A percentile compares a stretch with the other conserved stretches of the same genome.
phyloP scores from a whole-genome alignment of 2,888 invertebrate genomes.

The Scaptodrosophila latifasciaeformis region DNA sequence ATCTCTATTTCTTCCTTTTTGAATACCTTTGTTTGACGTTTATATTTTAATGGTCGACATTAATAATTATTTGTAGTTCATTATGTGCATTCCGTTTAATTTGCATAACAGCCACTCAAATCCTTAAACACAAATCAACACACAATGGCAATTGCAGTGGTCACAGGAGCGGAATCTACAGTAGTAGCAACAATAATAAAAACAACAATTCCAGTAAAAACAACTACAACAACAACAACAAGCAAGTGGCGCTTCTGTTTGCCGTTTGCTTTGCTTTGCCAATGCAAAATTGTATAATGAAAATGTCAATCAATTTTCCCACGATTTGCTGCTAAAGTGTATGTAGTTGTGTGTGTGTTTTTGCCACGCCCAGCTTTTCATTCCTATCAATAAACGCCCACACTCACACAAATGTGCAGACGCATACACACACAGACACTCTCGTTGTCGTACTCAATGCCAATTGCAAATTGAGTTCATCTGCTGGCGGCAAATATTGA shows the following conservation, averaged over 20 bases:
- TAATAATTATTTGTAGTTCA: conserved; percentile 56
- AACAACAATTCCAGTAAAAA: conserved; percentile 14
- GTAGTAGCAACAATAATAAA: conserved; percentile 6
- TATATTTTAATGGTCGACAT: conserved; percentile 59
- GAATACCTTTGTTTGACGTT: no score
- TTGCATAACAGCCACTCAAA: conserved; percentile 12
- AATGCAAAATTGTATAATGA: conserved; percentile 64
- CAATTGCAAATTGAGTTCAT: conserved; percentile 68
- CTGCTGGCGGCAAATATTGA: conserved; percentile 71
- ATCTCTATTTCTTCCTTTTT: no score
- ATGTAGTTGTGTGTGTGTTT: conserved; percentile 41
- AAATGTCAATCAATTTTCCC: conserved; percentile 71
- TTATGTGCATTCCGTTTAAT: conserved; percentile 57
- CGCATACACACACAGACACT: neutral
- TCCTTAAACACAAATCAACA: no score
- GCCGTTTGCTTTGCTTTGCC: conserved; percentile 16
- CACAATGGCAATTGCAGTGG: no score
- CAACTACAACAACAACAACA: conserved; percentile 3
- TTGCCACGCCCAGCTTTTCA: conserved; percentile 9
- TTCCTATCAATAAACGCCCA: conserved; percentile 19
- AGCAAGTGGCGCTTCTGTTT: conserved; percentile 18
- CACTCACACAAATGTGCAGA: conserved; percentile 3
- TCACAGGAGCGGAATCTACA: neutral
- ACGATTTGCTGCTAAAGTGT: conserved; percentile 65
- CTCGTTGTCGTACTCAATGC: conserved; percentile 50